Evolutionary conservation across 2,888 invertebrate species (phyloP).

Genomic region (Rhagophthalmus giganteus): DNA sequence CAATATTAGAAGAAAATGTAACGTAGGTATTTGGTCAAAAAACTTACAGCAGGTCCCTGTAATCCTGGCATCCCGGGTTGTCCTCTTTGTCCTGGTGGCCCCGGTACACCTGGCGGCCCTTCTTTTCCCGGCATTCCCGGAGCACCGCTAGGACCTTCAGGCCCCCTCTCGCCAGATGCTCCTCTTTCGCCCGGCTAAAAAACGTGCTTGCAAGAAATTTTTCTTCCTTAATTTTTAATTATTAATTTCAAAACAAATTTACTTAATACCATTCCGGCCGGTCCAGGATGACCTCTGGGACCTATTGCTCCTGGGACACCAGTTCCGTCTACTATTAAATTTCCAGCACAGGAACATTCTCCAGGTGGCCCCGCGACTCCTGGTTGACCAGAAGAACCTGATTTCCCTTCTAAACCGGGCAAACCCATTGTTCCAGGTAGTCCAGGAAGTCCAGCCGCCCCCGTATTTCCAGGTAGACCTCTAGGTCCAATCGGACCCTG

Average conservation of each 20-base stretch:
- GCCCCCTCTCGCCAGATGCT: constrained; percentile 60
- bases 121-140: constrained; percentile 64
- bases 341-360: constrained; percentile 39
- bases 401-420: constrained; percentile 43
- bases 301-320: constrained; percentile 56
- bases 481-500: constrained; percentile 55
- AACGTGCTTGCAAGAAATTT: no score
- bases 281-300: constrained; percentile 61
- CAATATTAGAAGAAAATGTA: neutral
- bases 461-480: constrained; percentile 56
- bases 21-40: no score
- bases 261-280: constrained; percentile 60
- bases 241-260: no score
- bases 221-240: no score
- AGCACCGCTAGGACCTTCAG: constrained; percentile 60
- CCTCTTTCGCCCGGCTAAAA: constrained; percentile 62
- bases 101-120: constrained; percentile 61
- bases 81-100: constrained; percentile 63
- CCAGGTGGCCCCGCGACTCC: constrained; percentile 58
- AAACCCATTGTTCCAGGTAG: constrained; percentile 47
- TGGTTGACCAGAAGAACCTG: constrained; percentile 49
- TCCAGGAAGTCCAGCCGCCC: constrained; percentile 57
- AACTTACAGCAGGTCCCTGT: constrained; percentile 61
- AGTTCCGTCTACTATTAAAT: constrained; percentile 39
- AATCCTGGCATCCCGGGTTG: constrained; percentile 64